Base-by-base conservation (phyloP, 1,140 invertebrate species). In the Trichoplusia ni region DNA sequence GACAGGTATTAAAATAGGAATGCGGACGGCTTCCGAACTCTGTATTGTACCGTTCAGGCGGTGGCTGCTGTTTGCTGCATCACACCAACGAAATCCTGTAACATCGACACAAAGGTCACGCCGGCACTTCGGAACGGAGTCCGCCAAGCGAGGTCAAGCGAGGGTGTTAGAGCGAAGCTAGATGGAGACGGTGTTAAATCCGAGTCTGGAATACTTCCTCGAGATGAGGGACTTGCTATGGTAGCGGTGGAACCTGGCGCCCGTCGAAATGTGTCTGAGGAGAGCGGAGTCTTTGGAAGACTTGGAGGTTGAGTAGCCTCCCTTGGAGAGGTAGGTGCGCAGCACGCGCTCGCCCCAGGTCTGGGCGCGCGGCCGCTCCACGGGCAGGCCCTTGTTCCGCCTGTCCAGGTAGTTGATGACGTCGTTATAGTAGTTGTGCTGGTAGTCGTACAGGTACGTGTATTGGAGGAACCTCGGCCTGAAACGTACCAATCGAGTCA, bases 361-460 rank as follows among this genome's bases (percentile, higher is more conserved):
- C 83, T 96, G 94, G 1, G 95, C 92, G 40, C 93, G 91, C 1
- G 95, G 96, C 25, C 92, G 92, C 56, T 96, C 95, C 11, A 93
- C 91, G 0, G 86, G 84, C 19, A 95, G 81, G 1, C 96, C 95
- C 66, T 91, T 92, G 76, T 94, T 93, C 51, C 95, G 92, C 76
- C 94, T 93, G 78, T 97, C 94, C 84, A 97, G 88, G 86, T 94
- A 97, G 70, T 95, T 94, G 76, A 97, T 96, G 29, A 95, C 93
- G 74, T 96, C 95, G 78, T 96, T 93, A 83, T 97, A 97, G 84
- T 97, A 97, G 86, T 95, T 96, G 84, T 94, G 92, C 86, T 94
- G 93, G 89, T 96, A 97, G 78, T 96, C 94, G 86, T 96, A 96
- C 78, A 96, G 91, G 78, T 96, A 96, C 71, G 92, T 93, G 87